A percentile compares a stretch with the other conserved stretches of the same genome.
phyloP scores from a whole-genome alignment of 2,113 vertebrate genomes.

The Mustela lutreola region DNA sequence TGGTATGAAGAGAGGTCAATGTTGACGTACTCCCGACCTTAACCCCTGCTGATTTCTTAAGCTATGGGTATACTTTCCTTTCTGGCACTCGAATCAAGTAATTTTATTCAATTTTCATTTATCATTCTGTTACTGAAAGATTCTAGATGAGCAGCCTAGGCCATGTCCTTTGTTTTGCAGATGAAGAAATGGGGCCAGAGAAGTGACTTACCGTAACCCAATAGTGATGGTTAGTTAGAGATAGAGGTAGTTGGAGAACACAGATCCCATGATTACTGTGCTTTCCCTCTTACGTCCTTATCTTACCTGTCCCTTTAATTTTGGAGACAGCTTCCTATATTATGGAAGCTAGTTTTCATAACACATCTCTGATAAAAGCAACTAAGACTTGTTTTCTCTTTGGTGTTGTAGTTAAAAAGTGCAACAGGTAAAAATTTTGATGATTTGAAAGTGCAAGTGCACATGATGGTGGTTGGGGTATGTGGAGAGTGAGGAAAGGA shows the following conservation, averaged over 20 bases:
- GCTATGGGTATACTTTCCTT: conserved; percentile 29
- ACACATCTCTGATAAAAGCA: background rate
- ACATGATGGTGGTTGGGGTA: background rate
- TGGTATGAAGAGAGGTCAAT: conserved; percentile 52
- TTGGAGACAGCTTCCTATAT: background rate
- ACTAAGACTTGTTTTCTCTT: background rate
- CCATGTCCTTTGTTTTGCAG: background rate
- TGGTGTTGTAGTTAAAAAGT: background rate
- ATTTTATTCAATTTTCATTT: background rate
- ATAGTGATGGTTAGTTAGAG: background rate
- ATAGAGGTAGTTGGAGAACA: background rate
- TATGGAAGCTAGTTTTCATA: background rate
- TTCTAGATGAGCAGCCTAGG: background rate
- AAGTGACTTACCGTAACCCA: background rate
- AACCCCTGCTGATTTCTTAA: conserved; percentile 44
- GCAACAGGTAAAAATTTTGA: background rate
- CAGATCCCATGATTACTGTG: background rate
- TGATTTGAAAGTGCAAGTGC: background rate
- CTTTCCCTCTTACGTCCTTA: background rate
- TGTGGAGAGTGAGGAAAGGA: background rate
- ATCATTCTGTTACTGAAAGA: conserved; percentile 1
- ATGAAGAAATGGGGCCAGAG: background rate
- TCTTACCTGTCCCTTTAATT: background rate
- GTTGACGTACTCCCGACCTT: conserved; percentile 18
- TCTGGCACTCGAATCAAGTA: background rate